Conservation (phyloP, 2,113 vertebrate genomes). For the Callithrix jacchus region DNA sequence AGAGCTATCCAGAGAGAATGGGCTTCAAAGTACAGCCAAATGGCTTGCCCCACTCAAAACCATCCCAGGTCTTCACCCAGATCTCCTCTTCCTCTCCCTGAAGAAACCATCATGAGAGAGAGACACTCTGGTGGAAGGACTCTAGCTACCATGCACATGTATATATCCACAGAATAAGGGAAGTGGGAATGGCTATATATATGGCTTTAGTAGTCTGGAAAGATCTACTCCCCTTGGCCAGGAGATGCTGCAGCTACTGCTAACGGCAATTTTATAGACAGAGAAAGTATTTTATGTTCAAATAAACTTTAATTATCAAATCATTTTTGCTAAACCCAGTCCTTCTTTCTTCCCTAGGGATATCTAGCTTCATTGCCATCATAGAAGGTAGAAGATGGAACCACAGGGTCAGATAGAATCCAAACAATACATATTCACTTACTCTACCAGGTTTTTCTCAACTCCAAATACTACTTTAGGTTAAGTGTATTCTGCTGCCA, state of each 20-base stretch:
- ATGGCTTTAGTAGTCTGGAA: constrained; percentile 17
- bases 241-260: constrained; percentile 47
- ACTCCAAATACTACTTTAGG: constrained; percentile 40
- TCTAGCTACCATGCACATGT: not conserved
- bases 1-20: not conserved
- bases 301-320: constrained; percentile 80
- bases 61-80: constrained; percentile 22
- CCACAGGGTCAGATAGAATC: not conserved
- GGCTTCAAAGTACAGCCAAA: not conserved
- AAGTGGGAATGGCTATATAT: not conserved
- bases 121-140: not conserved
- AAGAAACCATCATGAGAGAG: not conserved
- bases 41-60: constrained; percentile 11
- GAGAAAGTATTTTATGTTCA: constrained; percentile 76
- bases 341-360: not conserved
- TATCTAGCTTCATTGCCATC: constrained; percentile 31
- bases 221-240: constrained; percentile 24
- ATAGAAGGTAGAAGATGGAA: constrained; percentile 28
- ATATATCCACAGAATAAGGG: not conserved
- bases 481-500: constrained; percentile 44
- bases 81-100: constrained; percentile 25
- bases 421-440: constrained; percentile 19
- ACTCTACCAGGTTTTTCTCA: constrained; percentile 32
- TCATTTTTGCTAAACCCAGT: constrained; percentile 53
- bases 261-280: constrained; percentile 74